phyloP scores from a whole-genome alignment of 2,888 invertebrate genomes.

The Magallana nippona region DNA sequence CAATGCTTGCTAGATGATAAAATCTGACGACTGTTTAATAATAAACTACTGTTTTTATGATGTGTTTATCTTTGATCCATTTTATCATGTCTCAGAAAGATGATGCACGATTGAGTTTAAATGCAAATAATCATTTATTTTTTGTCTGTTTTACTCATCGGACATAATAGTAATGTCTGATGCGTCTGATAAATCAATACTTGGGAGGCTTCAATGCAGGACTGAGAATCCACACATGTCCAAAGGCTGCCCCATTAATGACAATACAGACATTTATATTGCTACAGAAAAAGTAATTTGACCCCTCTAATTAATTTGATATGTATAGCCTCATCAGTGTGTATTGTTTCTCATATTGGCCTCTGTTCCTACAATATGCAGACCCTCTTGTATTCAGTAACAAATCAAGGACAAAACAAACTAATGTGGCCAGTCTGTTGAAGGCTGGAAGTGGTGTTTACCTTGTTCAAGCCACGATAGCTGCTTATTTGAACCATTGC shows the following conservation, averaged over 20 bases:
- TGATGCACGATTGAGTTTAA: too few relatives aligned
- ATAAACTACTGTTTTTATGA: too few relatives aligned
- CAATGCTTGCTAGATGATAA: too few relatives aligned
- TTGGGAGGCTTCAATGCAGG: neutral
- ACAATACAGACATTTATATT: neutral
- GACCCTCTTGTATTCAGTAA: neutral
- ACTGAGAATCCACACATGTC: neutral
- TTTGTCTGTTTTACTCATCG: too few relatives aligned
- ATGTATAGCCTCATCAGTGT: neutral
- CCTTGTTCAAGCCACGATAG: conserved; percentile 1
- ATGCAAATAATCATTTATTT: too few relatives aligned
- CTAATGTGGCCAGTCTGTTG: conserved; percentile 27
- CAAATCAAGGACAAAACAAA: neutral
- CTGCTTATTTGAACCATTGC: conserved; percentile 25
- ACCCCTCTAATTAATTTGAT: neutral
- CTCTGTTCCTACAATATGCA: neutral
- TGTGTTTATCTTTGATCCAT: too few relatives aligned
- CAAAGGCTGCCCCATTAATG: neutral
- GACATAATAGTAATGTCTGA: neutral
- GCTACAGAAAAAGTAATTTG: neutral
- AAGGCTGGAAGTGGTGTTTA: conserved; percentile 32
- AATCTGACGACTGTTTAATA: too few relatives aligned
- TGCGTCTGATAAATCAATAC: neutral
- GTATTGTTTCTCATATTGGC: neutral
- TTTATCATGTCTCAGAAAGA: too few relatives aligned